phyloP scores from a whole-genome alignment of 2,113 vertebrate genomes.

The Vulpes ferrilata region DNA sequence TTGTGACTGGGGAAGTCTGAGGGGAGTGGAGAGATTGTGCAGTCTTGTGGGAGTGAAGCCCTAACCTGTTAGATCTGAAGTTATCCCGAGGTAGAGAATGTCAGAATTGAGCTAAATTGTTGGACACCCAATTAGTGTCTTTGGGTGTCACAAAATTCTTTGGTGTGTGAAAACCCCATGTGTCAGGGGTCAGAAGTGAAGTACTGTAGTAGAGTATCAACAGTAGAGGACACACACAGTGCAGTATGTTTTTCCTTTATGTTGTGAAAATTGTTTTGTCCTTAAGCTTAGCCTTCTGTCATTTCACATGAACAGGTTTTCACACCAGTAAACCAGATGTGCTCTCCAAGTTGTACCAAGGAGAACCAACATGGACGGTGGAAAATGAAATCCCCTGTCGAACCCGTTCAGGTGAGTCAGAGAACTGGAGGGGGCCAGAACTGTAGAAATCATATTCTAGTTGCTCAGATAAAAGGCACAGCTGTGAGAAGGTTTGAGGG shows the following conservation, averaged over 20 bases:
- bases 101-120: neutral
- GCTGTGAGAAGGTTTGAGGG: no score
- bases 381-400: no score
- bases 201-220: neutral
- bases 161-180: neutral
- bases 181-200: neutral
- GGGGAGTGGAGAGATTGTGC: no score
- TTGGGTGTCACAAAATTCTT: neutral
- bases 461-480: neutral
- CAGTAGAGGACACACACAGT: neutral
- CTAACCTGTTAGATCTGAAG: neutral
- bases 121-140: no score
- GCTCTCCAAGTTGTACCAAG: conserved; percentile 83
- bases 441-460: neutral
- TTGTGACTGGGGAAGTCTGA: neutral
- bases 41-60: neutral
- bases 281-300: neutral
- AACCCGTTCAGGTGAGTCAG: neutral
- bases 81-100: neutral
- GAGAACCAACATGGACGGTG: conserved; percentile 85
- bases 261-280: neutral
- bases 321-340: conserved; percentile 85
- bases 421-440: neutral
- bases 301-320: neutral
- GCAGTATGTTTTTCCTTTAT: neutral